Evolutionary conservation across 2,888 invertebrate species (phyloP), one percentile per base, ranked within the genome.

Genomic region (Pediacus dermestoides): DNA sequence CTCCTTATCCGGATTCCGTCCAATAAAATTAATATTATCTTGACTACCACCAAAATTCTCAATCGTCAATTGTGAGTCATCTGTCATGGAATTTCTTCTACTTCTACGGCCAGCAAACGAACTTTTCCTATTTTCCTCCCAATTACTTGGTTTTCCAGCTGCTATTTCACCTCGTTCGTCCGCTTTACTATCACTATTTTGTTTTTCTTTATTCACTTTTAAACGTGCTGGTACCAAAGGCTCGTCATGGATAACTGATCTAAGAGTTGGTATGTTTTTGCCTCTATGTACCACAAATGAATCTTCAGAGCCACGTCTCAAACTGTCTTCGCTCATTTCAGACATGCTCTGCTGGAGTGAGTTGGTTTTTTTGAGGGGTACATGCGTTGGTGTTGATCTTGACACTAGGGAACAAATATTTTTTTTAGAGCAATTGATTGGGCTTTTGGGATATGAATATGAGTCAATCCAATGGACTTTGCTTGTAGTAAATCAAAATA

Each of bases 11-110:
- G 85, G 86, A 70, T 88, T 86, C 41, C 83, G 74, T 0, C 88
- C 88, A 27, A 89, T 81, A 64, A 88, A 86, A 71, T 88, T 88
- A 53, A 91, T 68, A 55, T 90, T 82, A 68, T 92, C 91, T 73
- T 90, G 90, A 50, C 88, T 88, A 39, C 92, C 92, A 30, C 92
- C 91, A 68, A 92, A 91, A 72, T 92, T 92, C 72, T 92, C 92
- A 37, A 91, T 86, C 0, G 91, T 92, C 52, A 92, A 74, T 67
- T 91, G 89, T 16, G 88, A 89, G 64, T 92, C 91, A 64, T 91
- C 91, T 44, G 81, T 79, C 32, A 87, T 76, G 50, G 90, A 91
- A 63, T 89, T 88, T 46, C 90, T 76, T 10, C 91, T 76, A 28
- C 90, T 91, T 28, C 91, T 77, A 2, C 89, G 78, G 28, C 89